Evolutionary conservation across 2,797 vertebrate species (phyloP).

Genomic region (Pipistrellus nathusii): DNA sequence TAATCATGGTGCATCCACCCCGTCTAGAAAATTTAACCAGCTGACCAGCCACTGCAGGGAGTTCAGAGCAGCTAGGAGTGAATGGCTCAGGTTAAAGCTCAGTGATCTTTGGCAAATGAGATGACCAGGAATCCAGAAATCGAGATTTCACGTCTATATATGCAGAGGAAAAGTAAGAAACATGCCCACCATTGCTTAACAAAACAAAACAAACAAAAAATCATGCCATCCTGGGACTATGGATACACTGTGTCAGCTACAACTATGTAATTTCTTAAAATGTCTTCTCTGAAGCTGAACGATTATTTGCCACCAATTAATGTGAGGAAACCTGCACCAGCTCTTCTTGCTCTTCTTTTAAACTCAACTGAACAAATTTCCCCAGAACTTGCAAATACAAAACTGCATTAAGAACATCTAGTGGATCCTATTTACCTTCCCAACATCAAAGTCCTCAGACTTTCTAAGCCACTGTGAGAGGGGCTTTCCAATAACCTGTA

Average conservation of each 20-base stretch:
- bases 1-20: background rate
- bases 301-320: background rate
- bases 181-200: background rate
- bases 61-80: background rate
- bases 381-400: background rate
- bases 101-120: background rate
- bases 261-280: background rate
- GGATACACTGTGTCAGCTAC: background rate
- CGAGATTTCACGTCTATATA: background rate
- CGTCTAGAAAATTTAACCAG: background rate
- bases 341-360: background rate
- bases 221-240: background rate
- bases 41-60: background rate
- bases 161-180: background rate
- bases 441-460: conserved; percentile 60
- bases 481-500: conserved; percentile 37
- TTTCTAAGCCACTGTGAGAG: conserved; percentile 49
- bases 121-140: background rate
- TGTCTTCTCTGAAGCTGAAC: background rate
- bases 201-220: too few relatives aligned
- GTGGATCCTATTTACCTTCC: conserved; percentile 31
- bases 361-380: conserved; percentile 34
- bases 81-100: background rate
- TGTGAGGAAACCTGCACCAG: background rate
- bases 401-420: background rate